These are phyloP conservation scores for Tetramorium bicarinatum DNA, from an alignment of 2,888 invertebrate species.

Conservation along the genomic window DNA sequence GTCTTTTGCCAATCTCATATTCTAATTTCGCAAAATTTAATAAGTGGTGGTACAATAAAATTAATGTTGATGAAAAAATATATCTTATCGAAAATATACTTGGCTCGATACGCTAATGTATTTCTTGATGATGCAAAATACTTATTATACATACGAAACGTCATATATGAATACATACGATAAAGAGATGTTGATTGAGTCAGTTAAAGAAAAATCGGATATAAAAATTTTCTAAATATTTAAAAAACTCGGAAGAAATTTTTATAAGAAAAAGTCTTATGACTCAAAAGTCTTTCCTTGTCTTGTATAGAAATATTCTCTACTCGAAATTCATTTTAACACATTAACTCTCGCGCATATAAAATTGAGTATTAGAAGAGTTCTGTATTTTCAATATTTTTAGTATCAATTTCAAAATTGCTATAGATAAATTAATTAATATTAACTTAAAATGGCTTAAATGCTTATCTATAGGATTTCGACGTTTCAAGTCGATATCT, in stretches of 20 bases:
- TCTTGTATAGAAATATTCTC: not conserved
- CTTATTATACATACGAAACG: conserved; percentile 31
- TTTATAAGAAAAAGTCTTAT: too few relatives aligned
- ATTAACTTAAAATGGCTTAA: not conserved
- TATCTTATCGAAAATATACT: conserved; percentile 63
- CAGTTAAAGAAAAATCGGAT: too few relatives aligned
- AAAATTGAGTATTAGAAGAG: not conserved
- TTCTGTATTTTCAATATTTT: conserved; percentile 28
- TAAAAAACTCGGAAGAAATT: too few relatives aligned
- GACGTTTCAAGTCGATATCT: not conserved
- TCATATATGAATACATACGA: conserved; percentile 17
- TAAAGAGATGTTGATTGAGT: too few relatives aligned
- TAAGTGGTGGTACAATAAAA: not conserved
- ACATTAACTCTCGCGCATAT: not conserved
- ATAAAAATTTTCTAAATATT: too few relatives aligned
- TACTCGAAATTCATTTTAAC: conserved; percentile 55
- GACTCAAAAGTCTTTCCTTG: too few relatives aligned
- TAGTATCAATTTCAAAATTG: conserved; percentile 21
- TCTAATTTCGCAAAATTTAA: not conserved
- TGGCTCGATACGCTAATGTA: not conserved
- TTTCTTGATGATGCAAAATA: conserved; percentile 54
- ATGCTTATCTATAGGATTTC: not conserved
- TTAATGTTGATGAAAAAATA: not conserved
- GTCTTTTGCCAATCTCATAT: not conserved
- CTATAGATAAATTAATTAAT: not conserved